Evolutionary conservation across 2,113 vertebrate genomes (phyloP), one percentile per base, ranked within the genome.

Genomic region (Ceyx melanurus): DNA sequence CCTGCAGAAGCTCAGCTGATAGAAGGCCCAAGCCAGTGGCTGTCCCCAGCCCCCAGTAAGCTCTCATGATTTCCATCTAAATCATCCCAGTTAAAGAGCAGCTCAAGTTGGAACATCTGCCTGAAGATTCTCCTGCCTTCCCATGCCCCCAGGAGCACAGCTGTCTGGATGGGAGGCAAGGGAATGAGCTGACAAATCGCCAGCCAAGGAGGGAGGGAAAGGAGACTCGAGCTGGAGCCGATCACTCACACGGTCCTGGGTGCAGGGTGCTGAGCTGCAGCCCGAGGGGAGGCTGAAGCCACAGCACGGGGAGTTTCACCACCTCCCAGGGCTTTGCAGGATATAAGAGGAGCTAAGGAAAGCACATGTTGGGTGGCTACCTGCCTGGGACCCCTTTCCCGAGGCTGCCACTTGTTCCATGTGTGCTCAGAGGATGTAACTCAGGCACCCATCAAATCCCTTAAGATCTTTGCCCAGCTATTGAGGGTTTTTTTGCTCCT

Each of bases 341-440:
- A 35, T 48, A 48, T 14, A 19, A 31, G 43, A 71, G 31, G 8
- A 78, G 35, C n/a, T 9, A 15, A n/a, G 43, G 25, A 64, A 78
- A 65, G 76, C 1, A 2, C 1, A 0, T 3, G 50, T 1, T 2
- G 45, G 21, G 35, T 13, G 1, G 0, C 15, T 9, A 1, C 15
- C 15, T 2, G 1, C 18, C 40, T 65, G n/a, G 17, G 11, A 22
- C 29, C 9, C 42, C 58, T 11, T 13, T 33, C 54, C 68, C 0
- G 0, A 62, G 46, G 56, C 29, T 74, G 13, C 9, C 16, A 19
- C 61, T n/a, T 43, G 26, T 0, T n/a, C 42, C 71, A 10, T 13
- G 21, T 21, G 1, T 0, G 37, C 37, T 37, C 37, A 37, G 37
- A 37, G 37, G 37, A 37, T 37, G 11, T 37, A 37, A 37, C 37